Percentiles rank a stretch among this genome's conserved stretches.
These are phyloP conservation scores for Iphiclides podalirius DNA, from an alignment of 2,888 invertebrate genomes.

Conservation along the genomic window DNA sequence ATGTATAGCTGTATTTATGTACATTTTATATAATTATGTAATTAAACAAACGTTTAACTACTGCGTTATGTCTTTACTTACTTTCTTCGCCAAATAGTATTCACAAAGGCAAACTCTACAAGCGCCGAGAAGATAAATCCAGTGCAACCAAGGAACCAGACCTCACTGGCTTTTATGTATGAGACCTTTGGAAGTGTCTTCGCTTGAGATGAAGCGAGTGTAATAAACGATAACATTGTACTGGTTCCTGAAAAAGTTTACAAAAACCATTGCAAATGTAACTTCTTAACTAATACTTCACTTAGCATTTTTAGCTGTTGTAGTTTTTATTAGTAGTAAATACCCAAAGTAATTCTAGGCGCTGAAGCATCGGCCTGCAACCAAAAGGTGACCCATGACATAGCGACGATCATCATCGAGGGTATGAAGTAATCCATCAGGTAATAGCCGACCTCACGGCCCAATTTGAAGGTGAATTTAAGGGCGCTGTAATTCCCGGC, in stretches of 20 bases:
- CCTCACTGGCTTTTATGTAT: slow-evolving; percentile 93
- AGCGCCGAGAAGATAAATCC: slow-evolving; percentile 92
- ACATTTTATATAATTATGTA: too few species aligned
- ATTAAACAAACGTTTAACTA: too few species aligned
- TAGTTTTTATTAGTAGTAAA: too few species aligned
- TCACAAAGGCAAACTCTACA: slow-evolving; percentile 93
- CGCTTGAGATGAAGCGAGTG: slow-evolving; percentile 90
- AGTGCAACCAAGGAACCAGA: slow-evolving; percentile 93
- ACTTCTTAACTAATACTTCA: too few species aligned
- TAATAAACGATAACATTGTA: slow-evolving; percentile 93
- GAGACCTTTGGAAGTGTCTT: slow-evolving; percentile 93
- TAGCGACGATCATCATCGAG: slow-evolving; percentile 91
- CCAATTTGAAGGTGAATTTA: slow-evolving; percentile 88
- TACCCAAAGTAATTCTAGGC: slow-evolving; percentile 89
- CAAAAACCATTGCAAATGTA: too few species aligned
- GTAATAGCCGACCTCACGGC: slow-evolving; percentile 91
- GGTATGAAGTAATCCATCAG: slow-evolving; percentile 94
- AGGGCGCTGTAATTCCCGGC: slow-evolving; percentile 91
- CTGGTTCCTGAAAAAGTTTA: slow-evolving; percentile 86
- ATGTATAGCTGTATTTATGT: too few species aligned
- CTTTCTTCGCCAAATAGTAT: slow-evolving; percentile 92
- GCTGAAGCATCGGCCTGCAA: slow-evolving; percentile 92
- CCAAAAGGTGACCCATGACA: slow-evolving; percentile 95
- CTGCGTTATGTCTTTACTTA: too few species aligned
- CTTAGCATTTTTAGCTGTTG: too few species aligned